A percentile compares a stretch with the other conserved stretches of the same genome.
Conservation (phyloP, 2,113 vertebrate genomes). For the Fukomys damarensis region DNA sequence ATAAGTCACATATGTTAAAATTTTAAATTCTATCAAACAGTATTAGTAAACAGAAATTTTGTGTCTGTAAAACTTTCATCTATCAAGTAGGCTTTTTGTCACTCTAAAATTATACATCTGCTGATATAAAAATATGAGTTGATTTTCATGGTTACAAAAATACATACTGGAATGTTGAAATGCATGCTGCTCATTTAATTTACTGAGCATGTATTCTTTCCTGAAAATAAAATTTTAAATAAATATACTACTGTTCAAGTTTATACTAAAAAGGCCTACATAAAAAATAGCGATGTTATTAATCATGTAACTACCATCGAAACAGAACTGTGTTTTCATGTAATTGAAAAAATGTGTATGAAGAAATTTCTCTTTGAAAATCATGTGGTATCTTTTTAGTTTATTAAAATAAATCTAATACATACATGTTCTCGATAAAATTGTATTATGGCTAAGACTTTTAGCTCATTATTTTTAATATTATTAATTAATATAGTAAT, state of each 20-base stretch:
- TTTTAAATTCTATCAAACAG: neutral
- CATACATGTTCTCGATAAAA: neutral
- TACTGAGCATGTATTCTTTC: neutral
- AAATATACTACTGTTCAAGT: neutral
- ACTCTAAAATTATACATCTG: constrained; percentile 1
- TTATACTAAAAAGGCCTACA: neutral
- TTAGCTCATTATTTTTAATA: neutral
- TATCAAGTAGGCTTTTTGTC: constrained; percentile 20
- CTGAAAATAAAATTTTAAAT: neutral
- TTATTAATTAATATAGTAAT: neutral
- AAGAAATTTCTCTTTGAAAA: neutral
- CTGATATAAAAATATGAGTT: neutral
- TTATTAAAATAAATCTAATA: constrained; percentile 36
- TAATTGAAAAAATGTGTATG: neutral
- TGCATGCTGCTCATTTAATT: neutral
- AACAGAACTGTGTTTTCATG: neutral
- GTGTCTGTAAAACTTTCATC: constrained; percentile 1
- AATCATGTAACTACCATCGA: neutral
- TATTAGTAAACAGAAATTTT: neutral
- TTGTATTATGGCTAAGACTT: neutral
- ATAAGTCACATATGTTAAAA: neutral
- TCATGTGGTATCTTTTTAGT: neutral
- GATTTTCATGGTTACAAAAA: neutral
- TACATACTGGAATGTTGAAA: neutral
- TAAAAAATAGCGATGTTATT: neutral